A percentile compares a stretch with the other conserved stretches of the same genome.
phyloP scores from a whole-genome alignment of 2,113 vertebrate genomes.

The Macroglossus sobrinus region DNA sequence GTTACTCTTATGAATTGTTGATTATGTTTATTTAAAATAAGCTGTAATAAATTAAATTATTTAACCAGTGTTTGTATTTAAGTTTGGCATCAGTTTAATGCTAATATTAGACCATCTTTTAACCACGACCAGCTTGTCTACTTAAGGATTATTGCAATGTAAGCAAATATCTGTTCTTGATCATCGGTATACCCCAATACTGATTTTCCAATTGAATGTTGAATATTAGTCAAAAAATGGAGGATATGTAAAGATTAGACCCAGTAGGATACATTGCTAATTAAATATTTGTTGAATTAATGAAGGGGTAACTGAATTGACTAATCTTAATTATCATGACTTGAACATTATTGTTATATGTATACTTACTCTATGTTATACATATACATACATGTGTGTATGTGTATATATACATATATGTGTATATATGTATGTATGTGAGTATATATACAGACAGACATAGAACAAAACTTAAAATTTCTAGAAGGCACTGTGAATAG shows the following conservation, averaged over 20 bases:
- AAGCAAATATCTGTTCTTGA: neutral
- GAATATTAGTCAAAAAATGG: neutral
- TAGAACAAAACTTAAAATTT: neutral
- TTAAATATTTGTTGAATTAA: slow-evolving; percentile 13
- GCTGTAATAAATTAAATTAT: neutral
- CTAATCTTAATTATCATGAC: neutral
- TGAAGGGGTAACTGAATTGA: neutral
- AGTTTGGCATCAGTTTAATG: neutral
- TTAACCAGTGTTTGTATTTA: neutral
- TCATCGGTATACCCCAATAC: neutral
- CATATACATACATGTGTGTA: neutral
- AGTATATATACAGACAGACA: neutral
- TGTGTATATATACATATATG: neutral
- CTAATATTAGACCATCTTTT: neutral
- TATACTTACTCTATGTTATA: neutral
- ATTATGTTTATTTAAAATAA: neutral
- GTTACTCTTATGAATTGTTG: neutral
- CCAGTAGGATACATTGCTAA: neutral
- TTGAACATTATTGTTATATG: neutral
- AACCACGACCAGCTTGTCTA: neutral
- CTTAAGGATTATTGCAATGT: neutral
- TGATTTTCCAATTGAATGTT: neutral
- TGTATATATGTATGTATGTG: neutral
- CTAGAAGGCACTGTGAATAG: neutral
- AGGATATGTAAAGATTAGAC: neutral